phyloP scores from a whole-genome alignment of 2,797 vertebrate species.

The Sebastes kiyomatsui region DNA sequence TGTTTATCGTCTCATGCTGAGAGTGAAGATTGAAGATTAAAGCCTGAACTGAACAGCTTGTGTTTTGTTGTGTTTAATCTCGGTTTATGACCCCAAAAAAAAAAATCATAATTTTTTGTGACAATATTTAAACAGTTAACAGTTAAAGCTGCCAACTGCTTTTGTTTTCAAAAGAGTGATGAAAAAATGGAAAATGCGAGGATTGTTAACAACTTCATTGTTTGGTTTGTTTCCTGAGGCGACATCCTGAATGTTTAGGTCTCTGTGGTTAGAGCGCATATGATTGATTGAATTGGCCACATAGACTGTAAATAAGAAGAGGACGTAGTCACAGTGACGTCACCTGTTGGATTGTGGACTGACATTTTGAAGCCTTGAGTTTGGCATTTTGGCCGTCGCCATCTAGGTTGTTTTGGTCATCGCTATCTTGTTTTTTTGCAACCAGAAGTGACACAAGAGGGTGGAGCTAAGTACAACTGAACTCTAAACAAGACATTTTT shows the following conservation, averaged over 20 bases:
- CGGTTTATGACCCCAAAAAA: background rate
- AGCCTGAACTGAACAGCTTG: background rate
- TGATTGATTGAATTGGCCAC: background rate
- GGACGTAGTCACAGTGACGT: too few relatives aligned
- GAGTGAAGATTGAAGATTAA: background rate
- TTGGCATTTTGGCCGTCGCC: too few relatives aligned
- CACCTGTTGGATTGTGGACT: too few relatives aligned
- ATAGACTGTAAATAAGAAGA: too few relatives aligned
- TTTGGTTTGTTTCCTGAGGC: background rate
- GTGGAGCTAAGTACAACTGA: too few relatives aligned
- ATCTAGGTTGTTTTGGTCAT: too few relatives aligned
- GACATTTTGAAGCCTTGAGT: too few relatives aligned
- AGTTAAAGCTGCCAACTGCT: background rate
- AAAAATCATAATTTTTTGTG: background rate
- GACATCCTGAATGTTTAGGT: background rate
- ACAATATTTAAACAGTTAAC: background rate
- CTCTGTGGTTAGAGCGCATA: background rate
- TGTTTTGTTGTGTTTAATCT: slow-evolving; percentile 7
- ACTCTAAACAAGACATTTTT: too few relatives aligned
- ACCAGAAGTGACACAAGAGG: too few relatives aligned
- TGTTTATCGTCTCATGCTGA: slow-evolving; percentile 1
- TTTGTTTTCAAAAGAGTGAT: background rate
- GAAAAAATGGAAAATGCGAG: slow-evolving; percentile 4
- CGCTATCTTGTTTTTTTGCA: too few relatives aligned
- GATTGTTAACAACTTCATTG: slow-evolving; percentile 2